Evolutionary conservation across 2,797 vertebrate genomes (phyloP), one percentile per base, ranked within the genome.

Genomic region (Erethizon dorsatum): DNA sequence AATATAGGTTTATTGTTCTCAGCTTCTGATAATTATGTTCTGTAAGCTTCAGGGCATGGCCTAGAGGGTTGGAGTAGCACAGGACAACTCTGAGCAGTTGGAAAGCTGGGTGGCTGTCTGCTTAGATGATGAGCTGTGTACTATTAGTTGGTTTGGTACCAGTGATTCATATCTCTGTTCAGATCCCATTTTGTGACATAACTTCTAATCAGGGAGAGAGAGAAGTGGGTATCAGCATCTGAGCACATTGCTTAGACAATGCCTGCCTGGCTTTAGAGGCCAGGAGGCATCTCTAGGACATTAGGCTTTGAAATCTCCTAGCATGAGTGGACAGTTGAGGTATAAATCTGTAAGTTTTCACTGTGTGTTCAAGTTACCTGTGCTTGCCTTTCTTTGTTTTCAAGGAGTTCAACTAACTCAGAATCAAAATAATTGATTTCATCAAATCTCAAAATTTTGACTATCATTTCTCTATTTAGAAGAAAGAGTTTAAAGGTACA

Each of bases 381-480:
- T 92, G 79, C 45, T 90, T 84, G 15, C 10, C 41, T 9, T 84
- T 63, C 20, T 65, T 37, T 75, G 20, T 85, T 90, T 82, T 75
- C 6, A 71, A 90, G 79, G 52, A 77, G 65, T 88, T 85, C 91
- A 33, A 91, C 12, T 92, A 73, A 77, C 54, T 85, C 4, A 82
- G 47, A 86, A 54, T 67, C 3, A 13, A 45, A 82, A 83, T 67
- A 90, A 93, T 65, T 79, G 7, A 17, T 12, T 90, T 69, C 5
- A 41, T 90, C 69, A 79, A 12, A 73, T 96, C 67, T 92, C n/a
- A 41, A 67, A 50, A 71, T 83, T 94, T 50, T 94, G 75, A 33
- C 47, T 97, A 6, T 93, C 59, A 45, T 88, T 97, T 91, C 77
- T 93, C 0, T 95, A 41, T 93, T 96, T 96, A 57, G 89, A 75